phyloP scores from a whole-genome alignment of 1,140 invertebrate species.

The Neelides sp. region DNA sequence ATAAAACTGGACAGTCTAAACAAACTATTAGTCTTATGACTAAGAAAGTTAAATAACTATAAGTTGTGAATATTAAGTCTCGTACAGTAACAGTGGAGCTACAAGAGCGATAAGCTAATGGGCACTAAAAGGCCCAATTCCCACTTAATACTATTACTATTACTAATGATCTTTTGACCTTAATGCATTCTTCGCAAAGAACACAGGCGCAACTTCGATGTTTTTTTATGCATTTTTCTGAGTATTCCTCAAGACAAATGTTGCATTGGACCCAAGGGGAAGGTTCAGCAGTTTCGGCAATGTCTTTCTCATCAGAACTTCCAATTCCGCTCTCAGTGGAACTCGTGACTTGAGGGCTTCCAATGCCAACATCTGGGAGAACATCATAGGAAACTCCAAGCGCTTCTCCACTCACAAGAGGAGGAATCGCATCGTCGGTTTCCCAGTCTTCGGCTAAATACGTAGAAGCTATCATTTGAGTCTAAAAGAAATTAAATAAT shows the following conservation, averaged over 20 bases:
- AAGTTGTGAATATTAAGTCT: too few relatives aligned
- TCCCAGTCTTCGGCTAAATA: neutral
- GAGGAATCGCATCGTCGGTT: conserved; percentile 5
- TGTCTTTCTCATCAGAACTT: neutral
- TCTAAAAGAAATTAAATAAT: too few relatives aligned
- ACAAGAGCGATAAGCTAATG: too few relatives aligned
- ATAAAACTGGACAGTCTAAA: too few relatives aligned
- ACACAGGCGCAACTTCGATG: conserved; percentile 46
- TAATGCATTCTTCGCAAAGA: conserved; percentile 48
- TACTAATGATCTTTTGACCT: conserved; percentile 42
- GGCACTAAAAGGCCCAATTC: too few relatives aligned
- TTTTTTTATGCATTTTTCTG: conserved; percentile 43
- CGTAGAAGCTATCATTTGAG: neutral
- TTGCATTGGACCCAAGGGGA: conserved; percentile 37
- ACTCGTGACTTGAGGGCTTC: too few relatives aligned
- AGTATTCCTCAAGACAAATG: conserved; percentile 51
- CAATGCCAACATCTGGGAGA: too few relatives aligned
- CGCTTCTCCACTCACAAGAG: neutral
- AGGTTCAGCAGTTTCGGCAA: neutral
- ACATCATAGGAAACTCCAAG: too few relatives aligned
- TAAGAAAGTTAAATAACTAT: too few relatives aligned
- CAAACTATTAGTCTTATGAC: too few relatives aligned
- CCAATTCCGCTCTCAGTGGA: neutral
- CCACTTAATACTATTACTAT: too few relatives aligned
- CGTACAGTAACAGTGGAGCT: too few relatives aligned